Evolutionary conservation across 35 echinoderm and acorn worm genomes (phyloP).

Genomic region (Nesometra sesokonis): DNA sequence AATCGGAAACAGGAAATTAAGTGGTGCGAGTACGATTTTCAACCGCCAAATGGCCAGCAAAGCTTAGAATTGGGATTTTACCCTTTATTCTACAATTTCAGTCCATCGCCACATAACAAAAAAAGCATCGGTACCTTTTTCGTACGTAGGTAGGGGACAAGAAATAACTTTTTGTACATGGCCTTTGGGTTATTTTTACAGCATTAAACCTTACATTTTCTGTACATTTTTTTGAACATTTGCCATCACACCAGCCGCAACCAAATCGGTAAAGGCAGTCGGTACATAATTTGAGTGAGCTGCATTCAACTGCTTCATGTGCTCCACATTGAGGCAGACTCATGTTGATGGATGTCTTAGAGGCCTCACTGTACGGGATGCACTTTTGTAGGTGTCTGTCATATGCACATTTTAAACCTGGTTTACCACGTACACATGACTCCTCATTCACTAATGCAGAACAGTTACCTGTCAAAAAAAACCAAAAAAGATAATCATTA

Average conservation of each 20-base stretch:
- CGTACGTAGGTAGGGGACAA: too few relatives aligned
- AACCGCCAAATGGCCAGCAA: too few relatives aligned
- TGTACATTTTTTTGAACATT: constrained; percentile 46
- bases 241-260: constrained; percentile 73
- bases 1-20: too few relatives aligned
- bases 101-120: too few relatives aligned
- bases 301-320: constrained; percentile 6
- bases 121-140: too few relatives aligned
- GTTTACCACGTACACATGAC: constrained; percentile 18
- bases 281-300: constrained; percentile 5
- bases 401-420: constrained; percentile 52
- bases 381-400: constrained; percentile 1
- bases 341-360: neutral
- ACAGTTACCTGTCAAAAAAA: constrained; percentile 40
- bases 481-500: too few relatives aligned
- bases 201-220: constrained; percentile 25
- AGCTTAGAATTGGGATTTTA: too few relatives aligned
- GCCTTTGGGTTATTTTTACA: too few relatives aligned
- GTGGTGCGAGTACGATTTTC: too few relatives aligned
- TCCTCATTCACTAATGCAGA: constrained; percentile 34
- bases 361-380: neutral
- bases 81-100: too few relatives aligned
- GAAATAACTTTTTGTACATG: too few relatives aligned
- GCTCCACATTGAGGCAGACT: neutral
- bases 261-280: constrained; percentile 42